Conservation (phyloP, 2,797 vertebrate genomes). For the Brotula barbata region DNA sequence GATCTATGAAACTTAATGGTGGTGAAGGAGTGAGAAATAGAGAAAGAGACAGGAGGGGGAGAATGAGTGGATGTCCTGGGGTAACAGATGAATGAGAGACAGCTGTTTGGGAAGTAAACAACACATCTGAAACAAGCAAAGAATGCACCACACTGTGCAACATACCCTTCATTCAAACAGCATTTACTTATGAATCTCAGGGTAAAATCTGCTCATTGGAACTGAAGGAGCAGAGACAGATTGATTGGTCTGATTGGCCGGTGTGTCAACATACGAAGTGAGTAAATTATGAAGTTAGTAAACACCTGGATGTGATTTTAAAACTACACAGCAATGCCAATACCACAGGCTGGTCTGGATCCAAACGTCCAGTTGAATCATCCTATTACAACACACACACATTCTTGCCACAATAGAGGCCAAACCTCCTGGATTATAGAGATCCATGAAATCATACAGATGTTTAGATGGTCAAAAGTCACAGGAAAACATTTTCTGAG, state of each 20-base stretch:
- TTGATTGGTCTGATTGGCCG: neutral
- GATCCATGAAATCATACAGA: too few relatives aligned
- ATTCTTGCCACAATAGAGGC: neutral
- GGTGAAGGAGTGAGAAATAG: conserved; percentile 29
- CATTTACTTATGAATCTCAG: neutral
- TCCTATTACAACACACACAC: neutral
- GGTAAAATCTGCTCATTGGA: too few relatives aligned
- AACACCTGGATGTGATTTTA: conserved; percentile 2
- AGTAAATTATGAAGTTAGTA: neutral
- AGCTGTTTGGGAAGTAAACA: conserved; percentile 60
- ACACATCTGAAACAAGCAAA: conserved; percentile 52
- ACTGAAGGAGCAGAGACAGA: too few relatives aligned
- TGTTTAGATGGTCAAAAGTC: too few relatives aligned
- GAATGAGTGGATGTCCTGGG: conserved; percentile 28
- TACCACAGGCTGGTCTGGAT: neutral
- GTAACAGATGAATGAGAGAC: conserved; percentile 48
- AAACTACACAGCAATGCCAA: neutral
- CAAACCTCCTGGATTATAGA: too few relatives aligned
- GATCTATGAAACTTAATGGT: conserved; percentile 21
- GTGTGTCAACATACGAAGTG: too few relatives aligned
- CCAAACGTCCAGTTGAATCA: neutral
- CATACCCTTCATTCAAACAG: conserved; percentile 9
- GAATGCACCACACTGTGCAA: conserved; percentile 15
- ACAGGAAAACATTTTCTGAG: too few relatives aligned
- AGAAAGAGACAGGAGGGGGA: neutral